A percentile compares a stretch with the other conserved stretches of the same genome.
Evolutionary conservation across 2,888 invertebrate genomes (phyloP).

Genomic region (Andrena bucephala): DNA sequence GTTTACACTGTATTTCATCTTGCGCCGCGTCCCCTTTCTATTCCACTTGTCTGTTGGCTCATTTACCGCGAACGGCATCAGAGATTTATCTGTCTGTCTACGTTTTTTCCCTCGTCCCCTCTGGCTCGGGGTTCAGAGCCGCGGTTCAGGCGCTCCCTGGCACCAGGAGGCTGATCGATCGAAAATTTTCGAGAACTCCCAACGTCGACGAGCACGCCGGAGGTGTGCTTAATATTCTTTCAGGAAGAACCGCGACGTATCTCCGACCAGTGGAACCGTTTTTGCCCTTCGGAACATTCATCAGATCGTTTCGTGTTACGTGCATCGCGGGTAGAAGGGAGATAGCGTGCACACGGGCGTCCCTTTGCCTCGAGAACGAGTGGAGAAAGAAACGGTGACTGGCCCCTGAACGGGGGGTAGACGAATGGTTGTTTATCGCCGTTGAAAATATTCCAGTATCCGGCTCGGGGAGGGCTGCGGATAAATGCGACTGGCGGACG

Average conservation of each 20-base stretch:
- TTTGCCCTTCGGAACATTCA: slow-evolving; percentile 64
- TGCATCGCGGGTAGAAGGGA: slow-evolving; percentile 13
- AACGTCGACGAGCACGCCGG: slow-evolving; percentile 40
- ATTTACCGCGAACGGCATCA: slow-evolving; percentile 38
- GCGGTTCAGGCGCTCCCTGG: neutral
- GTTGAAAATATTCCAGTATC: slow-evolving; percentile 69
- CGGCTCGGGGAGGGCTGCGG: slow-evolving; percentile 31
- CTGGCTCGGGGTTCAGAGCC: neutral
- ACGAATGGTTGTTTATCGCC: slow-evolving; percentile 77
- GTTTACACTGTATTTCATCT: slow-evolving; percentile 5
- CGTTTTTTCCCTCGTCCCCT: slow-evolving; percentile 27
- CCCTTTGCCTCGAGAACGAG: slow-evolving; percentile 34
- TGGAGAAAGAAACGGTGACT: slow-evolving; percentile 57
- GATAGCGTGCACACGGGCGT: slow-evolving; percentile 3
- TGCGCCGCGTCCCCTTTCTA: slow-evolving; percentile 13
- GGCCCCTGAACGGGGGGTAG: slow-evolving; percentile 48
- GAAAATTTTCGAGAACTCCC: slow-evolving; percentile 58
- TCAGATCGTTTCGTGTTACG: slow-evolving; percentile 65
- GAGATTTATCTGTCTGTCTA: slow-evolving; percentile 58
- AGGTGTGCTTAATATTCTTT: slow-evolving; percentile 64
- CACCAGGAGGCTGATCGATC: slow-evolving; percentile 53
- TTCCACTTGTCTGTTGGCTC: slow-evolving; percentile 49
- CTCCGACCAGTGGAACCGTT: slow-evolving; percentile 35
- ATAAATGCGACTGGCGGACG: slow-evolving; percentile 58
- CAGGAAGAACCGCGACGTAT: slow-evolving; percentile 57